A percentile compares a stretch with the other conserved stretches of the same genome.
Evolutionary conservation across 2,113 vertebrate species (phyloP).

Genomic region (Tautogolabrus adspersus): DNA sequence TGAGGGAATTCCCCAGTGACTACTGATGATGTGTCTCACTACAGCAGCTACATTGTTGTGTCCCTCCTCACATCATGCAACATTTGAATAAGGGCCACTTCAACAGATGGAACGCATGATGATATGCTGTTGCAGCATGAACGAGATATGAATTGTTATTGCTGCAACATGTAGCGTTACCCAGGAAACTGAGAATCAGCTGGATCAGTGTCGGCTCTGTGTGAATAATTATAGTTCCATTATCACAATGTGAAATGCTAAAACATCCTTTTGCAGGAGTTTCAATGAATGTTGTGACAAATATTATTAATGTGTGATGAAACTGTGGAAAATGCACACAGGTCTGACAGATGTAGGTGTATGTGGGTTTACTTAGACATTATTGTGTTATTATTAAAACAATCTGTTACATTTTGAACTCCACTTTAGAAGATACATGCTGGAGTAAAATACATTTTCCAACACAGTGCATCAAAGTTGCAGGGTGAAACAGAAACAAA

Average conservation of each 20-base stretch:
- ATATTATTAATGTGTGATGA: too few relatives aligned
- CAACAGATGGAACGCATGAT: constrained; percentile 15
- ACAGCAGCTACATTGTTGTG: constrained; percentile 24
- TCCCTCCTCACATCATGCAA: background rate
- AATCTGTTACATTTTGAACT: too few relatives aligned
- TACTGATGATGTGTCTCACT: constrained; percentile 10
- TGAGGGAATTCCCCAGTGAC: background rate
- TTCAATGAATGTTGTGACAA: too few relatives aligned
- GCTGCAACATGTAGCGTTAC: constrained; percentile 41
- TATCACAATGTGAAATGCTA: background rate
- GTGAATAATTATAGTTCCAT: background rate
- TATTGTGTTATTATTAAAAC: too few relatives aligned
- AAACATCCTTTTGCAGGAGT: background rate
- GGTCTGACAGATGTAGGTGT: too few relatives aligned
- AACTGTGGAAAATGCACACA: too few relatives aligned
- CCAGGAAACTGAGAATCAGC: constrained; percentile 48
- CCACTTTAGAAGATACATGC: too few relatives aligned
- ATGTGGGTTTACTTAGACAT: too few relatives aligned
- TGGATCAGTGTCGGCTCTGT: background rate
- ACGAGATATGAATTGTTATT: constrained; percentile 42
- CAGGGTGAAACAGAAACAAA: too few relatives aligned
- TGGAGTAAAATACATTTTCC: too few relatives aligned
- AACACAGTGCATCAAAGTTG: too few relatives aligned
- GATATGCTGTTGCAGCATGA: constrained; percentile 7
- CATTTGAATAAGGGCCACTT: constrained; percentile 19